Base-by-base conservation (phyloP, 2,888 invertebrate genomes). In the Xestoiulus laeticollis region DNA sequence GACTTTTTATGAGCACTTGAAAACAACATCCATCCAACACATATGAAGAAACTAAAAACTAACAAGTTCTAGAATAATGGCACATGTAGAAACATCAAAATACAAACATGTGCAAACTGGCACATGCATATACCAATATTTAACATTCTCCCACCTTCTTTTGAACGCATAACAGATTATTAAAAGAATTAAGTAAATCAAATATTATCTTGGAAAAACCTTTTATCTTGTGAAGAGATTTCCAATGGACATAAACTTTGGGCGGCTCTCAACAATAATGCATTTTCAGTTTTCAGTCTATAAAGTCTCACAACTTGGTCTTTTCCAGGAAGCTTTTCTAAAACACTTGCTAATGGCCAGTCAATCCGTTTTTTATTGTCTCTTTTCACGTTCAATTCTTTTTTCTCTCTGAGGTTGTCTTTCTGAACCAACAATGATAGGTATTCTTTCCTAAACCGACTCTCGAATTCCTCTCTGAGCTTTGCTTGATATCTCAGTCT, bases 101-200 rank as follows among this genome's bases (percentile, higher is more conserved):
- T n/a, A n/a, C n/a, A n/a, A n/a, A n/a, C n/a, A n/a, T n/a, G n/a
- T n/a, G n/a, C n/a, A n/a, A n/a, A n/a, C n/a, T n/a, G n/a, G n/a
- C n/a, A n/a, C n/a, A n/a, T 38, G 33, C 2, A 38, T 38, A 48
- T 48, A 48, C 48, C n/a, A n/a, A 82, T 30, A 84, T n/a, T 59
- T n/a, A 59, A 59, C 59, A 59, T 59, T n/a, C 59, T 59, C 59
- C 22, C 59, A n/a, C 59, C 59, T 59, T 59, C n/a, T n/a, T 59
- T 59, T 59, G n/a, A 19, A 16, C 16, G 19, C 6, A n/a, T 19
- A 48, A 4, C 10, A 48, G 48, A 48, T 14, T 14, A 12, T 12
- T 16, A 48, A 48, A 4, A 14, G 14, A 10, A 48, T 14, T 38
- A 38, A 38, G 33, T 38, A 38, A 38, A 38, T 38, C 4, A 38